phyloP scores from a whole-genome alignment of 2,888 invertebrate genomes.

The Epinotia bilunana region DNA sequence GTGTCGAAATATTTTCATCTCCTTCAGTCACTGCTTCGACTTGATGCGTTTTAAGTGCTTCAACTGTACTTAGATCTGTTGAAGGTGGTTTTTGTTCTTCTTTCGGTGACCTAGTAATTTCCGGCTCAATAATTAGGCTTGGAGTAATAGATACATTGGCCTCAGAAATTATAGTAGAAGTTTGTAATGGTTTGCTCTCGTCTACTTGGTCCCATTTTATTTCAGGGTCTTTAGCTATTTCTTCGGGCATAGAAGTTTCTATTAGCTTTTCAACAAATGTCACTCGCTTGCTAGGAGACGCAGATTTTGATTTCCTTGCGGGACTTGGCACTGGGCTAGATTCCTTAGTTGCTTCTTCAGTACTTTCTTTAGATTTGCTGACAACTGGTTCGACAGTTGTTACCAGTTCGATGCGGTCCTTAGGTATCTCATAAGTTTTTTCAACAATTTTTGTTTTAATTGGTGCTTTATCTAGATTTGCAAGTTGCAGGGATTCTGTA shows the following conservation, averaged over 20 bases:
- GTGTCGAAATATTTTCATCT: constrained; percentile 10
- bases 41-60: neutral
- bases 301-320: constrained; percentile 42
- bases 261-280: constrained; percentile 45
- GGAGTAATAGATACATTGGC: neutral
- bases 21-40: neutral
- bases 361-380: neutral
- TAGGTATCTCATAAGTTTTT: neutral
- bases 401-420: neutral
- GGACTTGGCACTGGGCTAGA: constrained; percentile 25
- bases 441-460: constrained; percentile 26
- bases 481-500: constrained; percentile 27
- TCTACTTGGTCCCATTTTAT: constrained; percentile 21
- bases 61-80: neutral
- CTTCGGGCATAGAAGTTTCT: constrained; percentile 33
- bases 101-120: neutral
- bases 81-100: neutral
- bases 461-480: constrained; percentile 29
- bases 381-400: neutral
- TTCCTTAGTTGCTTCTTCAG: neutral
- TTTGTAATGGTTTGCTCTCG: neutral
- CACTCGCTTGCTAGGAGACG: constrained; percentile 42
- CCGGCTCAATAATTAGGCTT: neutral
- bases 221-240: constrained; percentile 30
- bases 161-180: neutral